Evolutionary conservation across 2,888 invertebrate species (phyloP).

Genomic region (Macropis europaea): DNA sequence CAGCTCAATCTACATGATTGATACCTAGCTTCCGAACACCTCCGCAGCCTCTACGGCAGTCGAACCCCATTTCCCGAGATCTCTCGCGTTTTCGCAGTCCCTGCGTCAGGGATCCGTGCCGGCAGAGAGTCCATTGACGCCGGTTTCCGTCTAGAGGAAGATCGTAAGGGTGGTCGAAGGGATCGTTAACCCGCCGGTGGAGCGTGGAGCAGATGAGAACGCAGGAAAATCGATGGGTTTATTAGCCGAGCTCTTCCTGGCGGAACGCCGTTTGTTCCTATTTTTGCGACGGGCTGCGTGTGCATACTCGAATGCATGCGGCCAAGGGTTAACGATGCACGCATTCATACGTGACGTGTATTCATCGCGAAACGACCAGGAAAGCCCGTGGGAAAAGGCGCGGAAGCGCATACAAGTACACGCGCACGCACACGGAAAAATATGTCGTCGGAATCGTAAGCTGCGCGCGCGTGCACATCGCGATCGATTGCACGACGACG

Average conservation of each 20-base stretch:
- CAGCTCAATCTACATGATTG: too few relatives aligned
- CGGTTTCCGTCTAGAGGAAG: conserved; percentile 5
- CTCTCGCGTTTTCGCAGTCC: too few relatives aligned
- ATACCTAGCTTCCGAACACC: too few relatives aligned
- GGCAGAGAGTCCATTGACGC: too few relatives aligned
- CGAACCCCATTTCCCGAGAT: too few relatives aligned
- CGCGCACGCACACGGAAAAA: conserved; percentile 43
- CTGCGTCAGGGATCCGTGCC: too few relatives aligned
- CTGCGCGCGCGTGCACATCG: not conserved
- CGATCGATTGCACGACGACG: too few relatives aligned
- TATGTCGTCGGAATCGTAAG: conserved; percentile 49
- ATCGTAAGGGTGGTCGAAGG: not conserved
- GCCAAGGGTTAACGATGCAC: conserved; percentile 48
- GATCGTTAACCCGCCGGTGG: conserved; percentile 6
- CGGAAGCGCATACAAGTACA: conserved; percentile 1
- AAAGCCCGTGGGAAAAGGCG: conserved; percentile 26
- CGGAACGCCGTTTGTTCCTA: conserved; percentile 32
- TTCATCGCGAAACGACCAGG: conserved; percentile 20
- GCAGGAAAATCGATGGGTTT: conserved; percentile 28
- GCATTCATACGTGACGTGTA: conserved; percentile 41
- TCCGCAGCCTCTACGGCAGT: too few relatives aligned
- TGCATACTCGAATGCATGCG: conserved; percentile 1
- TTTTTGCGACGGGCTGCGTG: conserved; percentile 31
- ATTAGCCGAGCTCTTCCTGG: conserved; percentile 33
- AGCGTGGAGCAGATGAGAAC: not conserved